Evolutionary conservation across 2,797 vertebrate species (phyloP).

Genomic region (Gymnoscopelus microlampas): DNA sequence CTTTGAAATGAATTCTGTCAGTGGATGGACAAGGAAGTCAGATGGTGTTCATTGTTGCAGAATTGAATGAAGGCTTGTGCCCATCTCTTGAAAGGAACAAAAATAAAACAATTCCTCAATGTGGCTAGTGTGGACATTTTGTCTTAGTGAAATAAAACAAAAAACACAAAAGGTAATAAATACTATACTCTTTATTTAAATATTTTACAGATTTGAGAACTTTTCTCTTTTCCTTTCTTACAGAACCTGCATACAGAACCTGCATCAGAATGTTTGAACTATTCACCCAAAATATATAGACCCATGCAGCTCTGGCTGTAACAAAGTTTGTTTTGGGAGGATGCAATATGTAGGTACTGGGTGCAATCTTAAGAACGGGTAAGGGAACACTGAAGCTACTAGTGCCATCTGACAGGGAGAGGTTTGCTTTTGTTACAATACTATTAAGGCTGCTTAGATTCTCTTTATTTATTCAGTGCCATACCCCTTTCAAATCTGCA

Average conservation of each 20-base stretch:
- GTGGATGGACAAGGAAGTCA: neutral
- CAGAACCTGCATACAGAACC: no score
- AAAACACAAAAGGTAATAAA: conserved; percentile 83
- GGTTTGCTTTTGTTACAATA: conserved; percentile 37
- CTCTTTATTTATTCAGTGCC: conserved; percentile 37
- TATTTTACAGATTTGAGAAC: conserved; percentile 92
- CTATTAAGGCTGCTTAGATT: conserved; percentile 68
- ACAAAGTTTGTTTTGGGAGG: conserved; percentile 41
- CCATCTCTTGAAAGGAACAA: neutral
- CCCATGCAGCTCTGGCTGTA: conserved; percentile 49
- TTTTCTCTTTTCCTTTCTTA: conserved; percentile 75
- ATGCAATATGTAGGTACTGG: conserved; percentile 7
- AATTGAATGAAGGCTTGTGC: neutral
- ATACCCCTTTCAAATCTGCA: neutral
- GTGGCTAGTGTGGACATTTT: neutral
- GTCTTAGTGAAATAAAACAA: conserved; percentile 6
- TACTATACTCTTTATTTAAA: conserved; percentile 96
- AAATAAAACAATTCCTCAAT: neutral
- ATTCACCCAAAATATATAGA: conserved; percentile 56
- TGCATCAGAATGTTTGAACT: conserved; percentile 55
- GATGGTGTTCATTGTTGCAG: neutral
- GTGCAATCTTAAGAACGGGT: conserved; percentile 16
- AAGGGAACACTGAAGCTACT: conserved; percentile 25
- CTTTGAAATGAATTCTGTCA: neutral
- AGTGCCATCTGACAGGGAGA: conserved; percentile 29